Conservation (phyloP, 2,888 invertebrate species). For the Phytoseiulus persimilis region DNA sequence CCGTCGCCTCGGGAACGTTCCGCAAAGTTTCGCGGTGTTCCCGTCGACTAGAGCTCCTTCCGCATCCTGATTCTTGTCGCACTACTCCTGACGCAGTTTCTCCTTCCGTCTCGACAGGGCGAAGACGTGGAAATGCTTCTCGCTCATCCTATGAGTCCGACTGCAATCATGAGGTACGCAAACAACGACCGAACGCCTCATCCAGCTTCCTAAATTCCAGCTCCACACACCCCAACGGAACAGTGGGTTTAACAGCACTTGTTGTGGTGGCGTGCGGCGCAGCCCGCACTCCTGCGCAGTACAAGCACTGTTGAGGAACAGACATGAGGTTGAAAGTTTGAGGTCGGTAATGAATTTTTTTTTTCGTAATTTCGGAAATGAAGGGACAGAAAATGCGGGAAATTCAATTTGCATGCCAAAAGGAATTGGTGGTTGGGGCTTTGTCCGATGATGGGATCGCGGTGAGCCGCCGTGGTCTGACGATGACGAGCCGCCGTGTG, state of each 20-base stretch:
- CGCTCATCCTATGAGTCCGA: too few species aligned
- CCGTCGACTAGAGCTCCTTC: too few species aligned
- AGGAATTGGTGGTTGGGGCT: not conserved
- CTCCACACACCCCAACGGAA: too few species aligned
- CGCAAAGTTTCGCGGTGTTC: too few species aligned
- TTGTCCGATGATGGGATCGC: not conserved
- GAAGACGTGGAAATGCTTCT: too few species aligned
- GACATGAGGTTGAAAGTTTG: not conserved
- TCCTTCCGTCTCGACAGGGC: too few species aligned
- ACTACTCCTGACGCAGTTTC: too few species aligned
- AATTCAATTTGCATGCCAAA: not conserved
- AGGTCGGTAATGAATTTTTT: not conserved
- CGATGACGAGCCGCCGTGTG: not conserved
- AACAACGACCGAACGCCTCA: too few species aligned
- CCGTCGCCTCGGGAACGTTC: too few species aligned
- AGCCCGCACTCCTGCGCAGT: not conserved
- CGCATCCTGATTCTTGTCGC: too few species aligned
- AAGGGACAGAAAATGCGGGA: not conserved
- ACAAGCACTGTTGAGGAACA: not conserved
- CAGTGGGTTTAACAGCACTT: not conserved
- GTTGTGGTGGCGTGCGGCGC: not conserved
- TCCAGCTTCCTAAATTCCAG: not conserved
- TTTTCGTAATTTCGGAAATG: not conserved
- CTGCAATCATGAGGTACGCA: too few species aligned
- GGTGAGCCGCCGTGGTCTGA: not conserved